These are phyloP conservation scores for Stenichneumon culpator DNA, from an alignment of 2,888 invertebrate genomes.

Conservation along the genomic window DNA sequence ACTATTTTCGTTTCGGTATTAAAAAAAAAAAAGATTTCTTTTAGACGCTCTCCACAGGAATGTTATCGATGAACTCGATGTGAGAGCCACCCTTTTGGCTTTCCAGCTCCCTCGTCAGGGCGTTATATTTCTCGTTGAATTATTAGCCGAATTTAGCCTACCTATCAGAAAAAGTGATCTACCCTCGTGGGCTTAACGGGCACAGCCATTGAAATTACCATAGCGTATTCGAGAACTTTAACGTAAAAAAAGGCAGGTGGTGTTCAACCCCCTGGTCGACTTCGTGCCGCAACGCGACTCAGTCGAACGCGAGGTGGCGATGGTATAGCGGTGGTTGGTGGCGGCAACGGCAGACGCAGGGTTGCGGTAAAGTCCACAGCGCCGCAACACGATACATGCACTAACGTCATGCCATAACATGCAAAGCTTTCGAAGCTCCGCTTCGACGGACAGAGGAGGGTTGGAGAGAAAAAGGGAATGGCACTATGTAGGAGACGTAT, in stretches of 20 bases:
- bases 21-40: neutral
- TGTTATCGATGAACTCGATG: neutral
- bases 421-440: slow-evolving; percentile 34
- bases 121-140: neutral
- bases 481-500: slow-evolving; percentile 53
- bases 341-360: slow-evolving; percentile 16
- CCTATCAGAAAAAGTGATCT: slow-evolving; percentile 13
- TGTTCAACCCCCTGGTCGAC: slow-evolving; percentile 17
- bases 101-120: neutral
- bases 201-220: slow-evolving; percentile 15
- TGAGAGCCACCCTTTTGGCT: neutral
- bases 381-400: slow-evolving; percentile 52
- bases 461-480: slow-evolving; percentile 30
- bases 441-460: slow-evolving; percentile 25
- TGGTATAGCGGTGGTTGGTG: neutral
- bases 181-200: neutral
- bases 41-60: neutral
- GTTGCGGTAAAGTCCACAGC: slow-evolving; percentile 56
- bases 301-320: slow-evolving; percentile 7
- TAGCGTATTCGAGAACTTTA: slow-evolving; percentile 7
- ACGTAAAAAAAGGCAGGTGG: slow-evolving; percentile 11
- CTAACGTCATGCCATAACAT: slow-evolving; percentile 54
- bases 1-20: neutral
- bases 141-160: slow-evolving; percentile 1
- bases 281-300: slow-evolving; percentile 55